Percentiles rank a stretch among this genome's conserved stretches.
Evolutionary conservation across 1,140 invertebrate genomes (phyloP).

Genomic region (Belonocnema kinseyi): DNA sequence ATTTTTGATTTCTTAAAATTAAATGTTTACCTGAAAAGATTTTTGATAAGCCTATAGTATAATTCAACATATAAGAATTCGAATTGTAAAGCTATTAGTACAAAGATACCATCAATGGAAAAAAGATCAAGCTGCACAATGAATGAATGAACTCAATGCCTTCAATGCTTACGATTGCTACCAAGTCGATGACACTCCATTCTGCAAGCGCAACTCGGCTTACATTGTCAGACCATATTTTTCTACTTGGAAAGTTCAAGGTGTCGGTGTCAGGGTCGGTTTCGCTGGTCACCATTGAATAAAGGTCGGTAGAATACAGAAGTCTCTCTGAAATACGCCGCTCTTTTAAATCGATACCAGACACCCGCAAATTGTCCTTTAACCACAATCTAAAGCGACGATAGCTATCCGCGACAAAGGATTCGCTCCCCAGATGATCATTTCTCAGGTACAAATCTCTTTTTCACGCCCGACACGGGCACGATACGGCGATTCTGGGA

Average conservation of each 20-base stretch:
- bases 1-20: too few relatives aligned
- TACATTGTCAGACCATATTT: background rate
- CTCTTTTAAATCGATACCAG: slow-evolving; percentile 26
- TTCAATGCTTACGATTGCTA: background rate
- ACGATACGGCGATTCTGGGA: slow-evolving; percentile 14
- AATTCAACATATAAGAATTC: too few relatives aligned
- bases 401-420: slow-evolving; percentile 26
- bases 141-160: too few relatives aligned
- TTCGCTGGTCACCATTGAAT: background rate
- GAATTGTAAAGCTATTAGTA: too few relatives aligned
- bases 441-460: slow-evolving; percentile 31
- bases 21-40: too few relatives aligned
- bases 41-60: too few relatives aligned
- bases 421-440: slow-evolving; percentile 19
- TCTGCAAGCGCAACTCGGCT: background rate
- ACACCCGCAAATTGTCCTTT: slow-evolving; percentile 31
- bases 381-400: slow-evolving; percentile 24
- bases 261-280: background rate
- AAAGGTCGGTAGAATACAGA: slow-evolving; percentile 13
- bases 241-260: slow-evolving; percentile 24
- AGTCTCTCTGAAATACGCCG: slow-evolving; percentile 3
- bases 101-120: too few relatives aligned
- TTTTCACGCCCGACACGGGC: slow-evolving; percentile 19
- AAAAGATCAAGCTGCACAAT: too few relatives aligned
- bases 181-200: background rate